Conservation (phyloP, 2,888 invertebrate species). For the Parnassius mnemosyne region DNA sequence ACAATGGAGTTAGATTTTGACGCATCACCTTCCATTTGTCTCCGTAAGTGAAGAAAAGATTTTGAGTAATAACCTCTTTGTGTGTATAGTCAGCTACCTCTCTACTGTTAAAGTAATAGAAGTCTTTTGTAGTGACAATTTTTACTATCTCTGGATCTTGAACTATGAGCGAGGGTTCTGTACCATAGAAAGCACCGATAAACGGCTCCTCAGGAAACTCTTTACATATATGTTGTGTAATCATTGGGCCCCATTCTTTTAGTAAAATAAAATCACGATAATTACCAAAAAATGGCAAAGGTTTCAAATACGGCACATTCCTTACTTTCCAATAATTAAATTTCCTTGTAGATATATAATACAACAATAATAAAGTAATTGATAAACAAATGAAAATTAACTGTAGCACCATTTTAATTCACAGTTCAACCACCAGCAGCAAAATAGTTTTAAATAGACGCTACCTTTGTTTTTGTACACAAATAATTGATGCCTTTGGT, state of each 20-base stretch:
- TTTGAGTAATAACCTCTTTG: conserved; percentile 44
- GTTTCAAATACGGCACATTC: conserved; percentile 44
- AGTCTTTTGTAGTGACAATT: conserved; percentile 53
- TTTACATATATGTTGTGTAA: conserved; percentile 44
- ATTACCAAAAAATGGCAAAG: conserved; percentile 53
- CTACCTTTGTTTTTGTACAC: background rate
- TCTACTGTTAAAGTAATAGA: conserved; percentile 57
- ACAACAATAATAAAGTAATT: conserved; percentile 21
- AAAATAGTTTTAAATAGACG: background rate
- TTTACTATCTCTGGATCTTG: conserved; percentile 56
- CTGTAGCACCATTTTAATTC: conserved; percentile 10
- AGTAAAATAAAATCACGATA: conserved; percentile 47
- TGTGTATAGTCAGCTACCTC: conserved; percentile 46
- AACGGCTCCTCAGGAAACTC: conserved; percentile 48
- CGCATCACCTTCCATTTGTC: conserved; percentile 58
- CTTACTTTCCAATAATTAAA: conserved; percentile 51
- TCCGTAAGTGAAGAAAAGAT: conserved; percentile 51
- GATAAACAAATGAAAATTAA: background rate
- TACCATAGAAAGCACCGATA: conserved; percentile 57
- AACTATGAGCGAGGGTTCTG: conserved; percentile 54
- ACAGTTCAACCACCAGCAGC: background rate
- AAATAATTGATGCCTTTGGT: too few species aligned
- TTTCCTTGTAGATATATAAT: conserved; percentile 37
- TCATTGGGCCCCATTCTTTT: conserved; percentile 37
- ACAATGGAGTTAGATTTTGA: conserved; percentile 58